Evolutionary conservation across 2,888 invertebrate species (phyloP).

Genomic region (Petrolisthes cinctipes): DNA sequence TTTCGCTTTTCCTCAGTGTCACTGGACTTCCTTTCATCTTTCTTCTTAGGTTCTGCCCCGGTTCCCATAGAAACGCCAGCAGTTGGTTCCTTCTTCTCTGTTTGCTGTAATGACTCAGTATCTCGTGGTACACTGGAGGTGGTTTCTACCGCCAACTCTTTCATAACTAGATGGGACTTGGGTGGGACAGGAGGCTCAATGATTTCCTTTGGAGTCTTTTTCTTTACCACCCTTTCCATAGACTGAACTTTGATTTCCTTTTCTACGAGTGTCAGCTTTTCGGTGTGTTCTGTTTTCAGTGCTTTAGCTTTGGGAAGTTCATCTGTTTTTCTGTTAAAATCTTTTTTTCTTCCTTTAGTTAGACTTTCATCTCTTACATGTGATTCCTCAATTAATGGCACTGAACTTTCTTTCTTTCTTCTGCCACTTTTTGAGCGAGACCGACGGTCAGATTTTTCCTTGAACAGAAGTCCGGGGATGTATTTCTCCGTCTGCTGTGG

Average conservation of each 20-base stretch:
- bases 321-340: slow-evolving; percentile 4
- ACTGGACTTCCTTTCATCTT: slow-evolving; percentile 1
- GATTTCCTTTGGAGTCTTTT: background rate
- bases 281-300: slow-evolving; percentile 11
- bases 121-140: background rate
- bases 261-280: background rate
- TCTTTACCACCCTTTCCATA: background rate
- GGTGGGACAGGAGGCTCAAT: background rate
- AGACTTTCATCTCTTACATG: slow-evolving; percentile 7
- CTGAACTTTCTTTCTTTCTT: slow-evolving; percentile 35
- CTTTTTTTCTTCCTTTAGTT: slow-evolving; percentile 11
- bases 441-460: slow-evolving; percentile 42
- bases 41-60: slow-evolving; percentile 2
- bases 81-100: slow-evolving; percentile 22
- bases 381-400: background rate
- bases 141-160: too few species aligned
- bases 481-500: slow-evolving; percentile 38
- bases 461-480: slow-evolving; percentile 63
- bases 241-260: slow-evolving; percentile 13
- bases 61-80: background rate
- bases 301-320: slow-evolving; percentile 18
- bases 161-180: background rate
- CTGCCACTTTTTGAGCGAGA: slow-evolving; percentile 64
- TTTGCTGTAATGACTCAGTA: background rate
- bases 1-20: slow-evolving; percentile 56